Evolutionary conservation across 2,113 vertebrate genomes (phyloP).

Genomic region (Irena cyanogastra): DNA sequence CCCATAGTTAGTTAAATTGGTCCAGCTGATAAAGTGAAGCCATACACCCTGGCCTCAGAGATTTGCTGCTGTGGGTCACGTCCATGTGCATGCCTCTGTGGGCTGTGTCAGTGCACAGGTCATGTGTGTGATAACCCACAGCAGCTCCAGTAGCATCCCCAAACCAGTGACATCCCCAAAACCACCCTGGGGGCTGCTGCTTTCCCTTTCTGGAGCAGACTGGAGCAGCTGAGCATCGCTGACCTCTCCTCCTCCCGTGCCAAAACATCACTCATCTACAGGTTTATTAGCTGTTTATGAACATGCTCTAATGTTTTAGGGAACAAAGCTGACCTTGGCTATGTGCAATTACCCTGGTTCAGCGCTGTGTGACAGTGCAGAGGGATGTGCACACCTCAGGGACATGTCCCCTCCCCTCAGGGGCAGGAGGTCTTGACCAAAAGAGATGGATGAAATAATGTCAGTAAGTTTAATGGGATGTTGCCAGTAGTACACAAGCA

Average conservation of each 20-base stretch:
- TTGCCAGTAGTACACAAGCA: background rate
- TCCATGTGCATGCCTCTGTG: background rate
- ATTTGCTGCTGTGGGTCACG: background rate
- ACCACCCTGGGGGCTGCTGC: background rate
- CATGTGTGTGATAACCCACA: fast-evolving
- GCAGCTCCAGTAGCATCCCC: background rate
- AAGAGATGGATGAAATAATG: background rate
- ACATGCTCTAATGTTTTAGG: background rate
- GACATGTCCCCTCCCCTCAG: fast-evolving
- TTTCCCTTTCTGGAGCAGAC: background rate
- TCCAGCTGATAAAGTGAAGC: background rate
- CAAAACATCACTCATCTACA: background rate
- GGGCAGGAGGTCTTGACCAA: background rate
- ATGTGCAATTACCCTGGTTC: fast-evolving
- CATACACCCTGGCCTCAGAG: background rate
- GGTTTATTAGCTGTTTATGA: background rate
- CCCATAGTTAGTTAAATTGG: background rate
- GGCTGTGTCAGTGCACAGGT: background rate
- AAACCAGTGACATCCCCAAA: background rate
- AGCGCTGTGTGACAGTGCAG: background rate
- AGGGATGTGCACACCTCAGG: background rate
- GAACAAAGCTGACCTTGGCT: background rate
- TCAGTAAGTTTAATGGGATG: background rate
- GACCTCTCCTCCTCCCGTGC: background rate
- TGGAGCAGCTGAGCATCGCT: background rate